A percentile compares a stretch with the other conserved stretches of the same genome.
phyloP scores from a whole-genome alignment of 2,888 invertebrate genomes.

The Cephus nigrinus region DNA sequence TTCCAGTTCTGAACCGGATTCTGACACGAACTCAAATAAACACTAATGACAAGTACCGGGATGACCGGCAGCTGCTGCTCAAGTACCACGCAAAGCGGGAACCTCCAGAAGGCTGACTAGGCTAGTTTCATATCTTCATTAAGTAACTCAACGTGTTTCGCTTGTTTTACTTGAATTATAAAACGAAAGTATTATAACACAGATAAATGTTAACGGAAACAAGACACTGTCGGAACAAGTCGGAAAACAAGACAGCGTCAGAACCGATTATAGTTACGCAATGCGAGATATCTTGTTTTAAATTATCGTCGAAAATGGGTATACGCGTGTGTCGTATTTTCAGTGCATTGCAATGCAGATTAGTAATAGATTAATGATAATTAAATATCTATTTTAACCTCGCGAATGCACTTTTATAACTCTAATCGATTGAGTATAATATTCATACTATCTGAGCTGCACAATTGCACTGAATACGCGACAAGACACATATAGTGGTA shows the following conservation, averaged over 20 bases:
- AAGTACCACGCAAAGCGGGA: constrained; percentile 64
- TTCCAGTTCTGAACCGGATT: constrained; percentile 63
- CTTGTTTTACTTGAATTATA: constrained; percentile 32
- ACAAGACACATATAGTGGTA: neutral
- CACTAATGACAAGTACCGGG: constrained; percentile 53
- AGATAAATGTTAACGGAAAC: constrained; percentile 1
- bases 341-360: neutral
- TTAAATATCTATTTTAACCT: neutral
- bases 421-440: neutral
- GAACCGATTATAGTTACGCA: neutral
- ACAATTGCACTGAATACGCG: neutral
- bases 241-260: neutral
- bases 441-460: neutral
- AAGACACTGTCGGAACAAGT: neutral
- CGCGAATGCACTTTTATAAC: neutral
- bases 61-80: constrained; percentile 63
- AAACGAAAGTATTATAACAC: constrained; percentile 13
- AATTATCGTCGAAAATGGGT: neutral
- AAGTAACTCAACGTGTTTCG: constrained; percentile 41
- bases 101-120: constrained; percentile 66
- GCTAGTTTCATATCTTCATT: constrained; percentile 40
- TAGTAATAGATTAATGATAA: neutral
- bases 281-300: neutral
- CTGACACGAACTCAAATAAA: constrained; percentile 57
- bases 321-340: neutral